These are phyloP conservation scores for Falcunculus frontatus DNA, from an alignment of 2,113 vertebrate species.

Conservation along the genomic window DNA sequence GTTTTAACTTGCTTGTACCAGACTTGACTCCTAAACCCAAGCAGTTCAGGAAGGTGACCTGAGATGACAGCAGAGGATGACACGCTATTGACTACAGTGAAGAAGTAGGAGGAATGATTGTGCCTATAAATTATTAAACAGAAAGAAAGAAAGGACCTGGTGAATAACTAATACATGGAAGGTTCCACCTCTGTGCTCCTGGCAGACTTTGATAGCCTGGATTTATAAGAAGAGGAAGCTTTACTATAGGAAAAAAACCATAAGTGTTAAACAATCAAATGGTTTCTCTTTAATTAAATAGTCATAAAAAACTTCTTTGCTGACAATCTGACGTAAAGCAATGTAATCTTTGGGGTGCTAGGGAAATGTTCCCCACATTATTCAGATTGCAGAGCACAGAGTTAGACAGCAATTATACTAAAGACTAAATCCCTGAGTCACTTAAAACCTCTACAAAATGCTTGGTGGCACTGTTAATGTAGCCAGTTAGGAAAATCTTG, in stretches of 20 bases:
- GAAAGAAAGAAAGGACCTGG: conserved; percentile 42
- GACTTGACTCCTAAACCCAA: conserved; percentile 48
- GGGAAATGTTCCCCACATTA: not conserved
- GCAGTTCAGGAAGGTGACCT: conserved; percentile 52
- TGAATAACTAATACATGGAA: conserved; percentile 27
- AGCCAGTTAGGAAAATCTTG: not conserved
- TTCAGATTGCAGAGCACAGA: not conserved
- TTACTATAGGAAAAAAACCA: not conserved
- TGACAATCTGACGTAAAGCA: not conserved
- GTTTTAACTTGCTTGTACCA: conserved; percentile 39
- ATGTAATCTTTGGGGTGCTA: not conserved
- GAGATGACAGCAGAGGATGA: conserved; percentile 48
- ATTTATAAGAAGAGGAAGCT: not conserved
- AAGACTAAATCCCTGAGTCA: not conserved
- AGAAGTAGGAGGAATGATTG: conserved; percentile 41
- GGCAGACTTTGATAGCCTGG: not conserved
- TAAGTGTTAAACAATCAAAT: not conserved
- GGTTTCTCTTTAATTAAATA: not conserved
- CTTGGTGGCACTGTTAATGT: conserved; percentile 5
- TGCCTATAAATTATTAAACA: conserved; percentile 48
- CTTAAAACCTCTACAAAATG: conserved; percentile 3
- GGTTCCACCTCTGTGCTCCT: not conserved
- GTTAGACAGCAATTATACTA: not conserved
- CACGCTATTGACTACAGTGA: conserved; percentile 50
- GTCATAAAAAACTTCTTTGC: not conserved